Evolutionary conservation across 2,888 invertebrate species (phyloP), one percentile per base, ranked within the genome.

Genomic region (Callyntrura guangdongensis): DNA sequence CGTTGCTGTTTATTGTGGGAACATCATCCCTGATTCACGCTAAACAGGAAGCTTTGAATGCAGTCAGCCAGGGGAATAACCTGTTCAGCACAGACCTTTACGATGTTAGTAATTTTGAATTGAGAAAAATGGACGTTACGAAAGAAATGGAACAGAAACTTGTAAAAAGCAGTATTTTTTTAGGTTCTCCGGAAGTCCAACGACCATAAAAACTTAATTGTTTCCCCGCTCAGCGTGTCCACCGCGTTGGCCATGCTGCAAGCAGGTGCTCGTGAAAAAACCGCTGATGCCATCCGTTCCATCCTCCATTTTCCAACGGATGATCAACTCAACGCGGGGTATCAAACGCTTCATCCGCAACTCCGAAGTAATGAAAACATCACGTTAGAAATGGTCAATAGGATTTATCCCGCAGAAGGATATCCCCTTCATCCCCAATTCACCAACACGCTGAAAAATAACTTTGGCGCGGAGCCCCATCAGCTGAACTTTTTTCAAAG

Each of bases 301-400:
- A 86, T 91, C 20, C 69, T 94, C 61, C 61, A 86, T 0, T 94
- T 91, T 27, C 93, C 93, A 11, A 22, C 11, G 22, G 89, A 92
- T 22, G 74, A 87, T 9, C 86, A 85, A 20, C 85, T 93, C 6
- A 92, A 91, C 74, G 84, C 69, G 8, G 94, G 93, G 11, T 93
- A 92, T 89, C 79, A 74, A 20, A 6, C 90, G 0, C 82, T 93
- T 0, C 77, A 93, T 0, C n/a, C 56, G 6, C 84, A 91, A 9
- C 82, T 94, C 20, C 84, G 92, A 91, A 92, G 92, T 36, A 92
- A 93, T 72, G 92, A 92, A 12, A 88, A 92, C 56, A 93, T 93
- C 81, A 94, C 93, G 5, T 88, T 94, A 20, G 93, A 94, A 79
- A 93, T 94, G 27, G 95, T 94, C 1, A 95, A 95, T 92, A 93